phyloP scores from a whole-genome alignment of 2,888 invertebrate species.

The Trissolcus brochymenae region DNA sequence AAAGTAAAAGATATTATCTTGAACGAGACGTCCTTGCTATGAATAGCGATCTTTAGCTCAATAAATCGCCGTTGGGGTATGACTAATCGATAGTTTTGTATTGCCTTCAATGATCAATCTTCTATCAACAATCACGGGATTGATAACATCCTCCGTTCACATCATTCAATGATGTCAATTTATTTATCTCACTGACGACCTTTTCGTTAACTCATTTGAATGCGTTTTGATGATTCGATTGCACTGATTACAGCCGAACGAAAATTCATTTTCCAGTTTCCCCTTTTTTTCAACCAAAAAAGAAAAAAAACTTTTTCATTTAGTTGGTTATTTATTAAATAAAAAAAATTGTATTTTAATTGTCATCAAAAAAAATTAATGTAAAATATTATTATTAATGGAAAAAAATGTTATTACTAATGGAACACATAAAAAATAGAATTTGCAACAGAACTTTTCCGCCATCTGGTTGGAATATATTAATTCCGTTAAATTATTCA shows the following conservation, averaged over 20 bases:
- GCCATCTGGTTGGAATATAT: too few species aligned
- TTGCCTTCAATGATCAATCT: conserved; percentile 58
- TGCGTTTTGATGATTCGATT: background rate
- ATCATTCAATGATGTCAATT: conserved; percentile 49
- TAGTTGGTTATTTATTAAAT: too few species aligned
- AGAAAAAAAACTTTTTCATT: too few species aligned
- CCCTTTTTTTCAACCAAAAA: too few species aligned
- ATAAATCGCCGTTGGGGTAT: conserved; percentile 54
- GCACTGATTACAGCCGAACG: background rate
- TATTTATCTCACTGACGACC: conserved; percentile 31
- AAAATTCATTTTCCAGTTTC: too few species aligned
- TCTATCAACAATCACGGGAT: conserved; percentile 55
- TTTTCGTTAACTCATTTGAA: conserved; percentile 34
- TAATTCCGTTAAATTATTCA: too few species aligned
- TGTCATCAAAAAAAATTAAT: too few species aligned
- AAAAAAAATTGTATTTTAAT: too few species aligned
- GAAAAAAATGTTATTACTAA: too few species aligned
- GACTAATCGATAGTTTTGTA: conserved; percentile 52
- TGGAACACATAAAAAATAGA: too few species aligned
- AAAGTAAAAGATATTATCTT: conserved; percentile 52
- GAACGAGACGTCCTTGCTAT: conserved; percentile 55
- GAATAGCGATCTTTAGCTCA: conserved; percentile 52
- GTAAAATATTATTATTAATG: too few species aligned
- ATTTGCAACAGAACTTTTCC: too few species aligned
- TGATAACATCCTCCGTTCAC: conserved; percentile 52